phyloP scores from a whole-genome alignment of 2,797 vertebrate species.

The Neoniphon sammara region DNA sequence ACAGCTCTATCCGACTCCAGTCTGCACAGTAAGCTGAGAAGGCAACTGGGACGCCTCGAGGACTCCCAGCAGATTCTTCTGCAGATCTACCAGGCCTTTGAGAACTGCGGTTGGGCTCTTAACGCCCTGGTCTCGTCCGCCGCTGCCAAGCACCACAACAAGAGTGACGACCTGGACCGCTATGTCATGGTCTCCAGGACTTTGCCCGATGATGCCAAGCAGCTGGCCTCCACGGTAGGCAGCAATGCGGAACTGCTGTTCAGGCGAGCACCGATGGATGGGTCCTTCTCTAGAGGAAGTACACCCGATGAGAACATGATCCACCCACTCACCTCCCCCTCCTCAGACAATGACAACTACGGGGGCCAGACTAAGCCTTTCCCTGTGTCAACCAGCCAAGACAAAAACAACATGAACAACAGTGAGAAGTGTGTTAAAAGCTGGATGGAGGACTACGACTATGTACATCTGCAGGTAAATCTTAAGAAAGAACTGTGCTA shows the following conservation, averaged over 20 bases:
- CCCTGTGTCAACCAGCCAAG: constrained; percentile 75
- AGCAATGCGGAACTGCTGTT: constrained; percentile 89
- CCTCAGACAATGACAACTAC: constrained; percentile 75
- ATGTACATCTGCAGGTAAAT: constrained; percentile 95
- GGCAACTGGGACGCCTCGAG: constrained; percentile 91
- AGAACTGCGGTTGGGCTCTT: constrained; percentile 87
- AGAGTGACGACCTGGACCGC: constrained; percentile 92
- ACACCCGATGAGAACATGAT: constrained; percentile 68
- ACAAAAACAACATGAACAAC: constrained; percentile 83
- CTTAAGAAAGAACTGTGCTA: too few relatives aligned
- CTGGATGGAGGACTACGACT: constrained; percentile 99
- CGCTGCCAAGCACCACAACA: constrained; percentile 81
- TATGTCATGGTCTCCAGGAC: constrained; percentile 94
- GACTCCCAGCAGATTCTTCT: constrained; percentile 95
- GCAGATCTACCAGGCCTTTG: constrained; percentile 88
- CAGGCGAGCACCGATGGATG: constrained; percentile 70
- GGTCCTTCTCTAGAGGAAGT: constrained; percentile 68
- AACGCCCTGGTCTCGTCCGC: constrained; percentile 82
- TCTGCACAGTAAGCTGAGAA: constrained; percentile 89
- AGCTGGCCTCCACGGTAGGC: constrained; percentile 90
- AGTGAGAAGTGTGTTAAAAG: constrained; percentile 91
- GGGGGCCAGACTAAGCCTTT: constrained; percentile 80
- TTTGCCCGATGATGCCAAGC: constrained; percentile 90
- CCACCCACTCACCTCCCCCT: constrained; percentile 73
- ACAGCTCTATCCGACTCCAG: constrained; percentile 84